Evolutionary conservation across 2,113 vertebrate genomes (phyloP).

Genomic region (Aspiorhynchus laticeps): DNA sequence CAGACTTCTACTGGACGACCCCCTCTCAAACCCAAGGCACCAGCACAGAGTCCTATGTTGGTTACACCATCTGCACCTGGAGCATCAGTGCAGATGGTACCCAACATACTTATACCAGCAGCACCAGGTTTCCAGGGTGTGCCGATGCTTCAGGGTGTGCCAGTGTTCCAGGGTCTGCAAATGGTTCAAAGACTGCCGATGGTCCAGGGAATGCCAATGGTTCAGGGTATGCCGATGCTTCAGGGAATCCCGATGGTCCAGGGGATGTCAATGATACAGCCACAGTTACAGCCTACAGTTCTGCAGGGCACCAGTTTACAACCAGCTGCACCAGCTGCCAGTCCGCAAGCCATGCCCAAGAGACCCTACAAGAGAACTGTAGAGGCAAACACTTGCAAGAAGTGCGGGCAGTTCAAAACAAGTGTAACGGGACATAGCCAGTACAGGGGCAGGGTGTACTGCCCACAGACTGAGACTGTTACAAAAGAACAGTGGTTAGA

Average conservation of each 20-base stretch:
- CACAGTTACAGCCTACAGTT: neutral
- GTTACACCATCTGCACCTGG: too few species aligned
- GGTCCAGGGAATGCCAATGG: neutral
- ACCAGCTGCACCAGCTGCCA: neutral
- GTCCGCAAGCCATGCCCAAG: neutral
- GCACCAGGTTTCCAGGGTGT: too few species aligned
- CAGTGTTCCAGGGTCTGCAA: too few species aligned
- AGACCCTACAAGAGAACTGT: neutral
- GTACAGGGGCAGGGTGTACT: neutral
- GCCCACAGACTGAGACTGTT: neutral
- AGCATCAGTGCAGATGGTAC: too few species aligned
- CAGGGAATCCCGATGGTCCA: neutral
- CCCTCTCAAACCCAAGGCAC: too few species aligned
- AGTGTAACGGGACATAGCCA: neutral
- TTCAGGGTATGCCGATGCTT: neutral
- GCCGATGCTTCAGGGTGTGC: too few species aligned
- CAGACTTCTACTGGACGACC: too few species aligned
- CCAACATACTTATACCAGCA: too few species aligned
- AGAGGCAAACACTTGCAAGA: neutral
- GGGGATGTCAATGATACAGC: too few species aligned
- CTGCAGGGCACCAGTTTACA: neutral
- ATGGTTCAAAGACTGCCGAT: neutral
- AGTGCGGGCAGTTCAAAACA: too few species aligned
- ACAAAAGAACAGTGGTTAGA: neutral
- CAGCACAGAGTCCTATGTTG: too few species aligned